Base-by-base conservation (phyloP, 2,797 vertebrate genomes). In the Alauda arvensis region DNA sequence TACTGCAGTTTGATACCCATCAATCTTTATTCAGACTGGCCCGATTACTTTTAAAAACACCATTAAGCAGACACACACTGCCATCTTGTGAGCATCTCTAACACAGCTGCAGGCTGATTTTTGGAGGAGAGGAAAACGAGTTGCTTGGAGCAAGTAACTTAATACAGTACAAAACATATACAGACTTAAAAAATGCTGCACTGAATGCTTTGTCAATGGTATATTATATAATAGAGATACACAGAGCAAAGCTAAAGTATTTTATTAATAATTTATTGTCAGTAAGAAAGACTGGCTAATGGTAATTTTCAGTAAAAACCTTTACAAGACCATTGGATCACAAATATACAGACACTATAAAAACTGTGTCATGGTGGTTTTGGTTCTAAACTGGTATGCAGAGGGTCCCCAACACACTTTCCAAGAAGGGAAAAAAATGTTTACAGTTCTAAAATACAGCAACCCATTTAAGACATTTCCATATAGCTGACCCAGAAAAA, bases 181-280 rank as follows among this genome's bases (percentile, higher is more conserved):
- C 85, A 91, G 77, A 83, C 65, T 76, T 85, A 76, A 90, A 94
- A 87, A 95, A 94, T 77, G 92, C 93, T 83, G 93, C 94, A 93
- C 56, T 10, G 84, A 92, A 87, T 91, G 92, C 87, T 85, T 94
- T 94, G 88, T 89, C 91, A 88, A 85, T 74, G 33, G 65, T 71
- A 83, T 83, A 86, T 87, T 46, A 90, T 28, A 83, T 83, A 93
- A 94, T 48, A 96, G 84, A 96, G 90, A 95, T 94, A 96, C 85
- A 93, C 92, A 95, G 95, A 89, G 77, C 68, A 81, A 89, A 77
- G 92, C 94, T 95, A 92, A 95, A 91, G 95, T 97, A 95, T 99
- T 99, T 99, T 98, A 98, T 98, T 98, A 99, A 99, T 99, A 99
- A 99, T 99, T 99, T 99, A 99, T 99, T 99, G 98, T 99, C 99